These are phyloP conservation scores for Gallinago undulata DNA, from an alignment of 2,113 vertebrate species.

Conservation along the genomic window DNA sequence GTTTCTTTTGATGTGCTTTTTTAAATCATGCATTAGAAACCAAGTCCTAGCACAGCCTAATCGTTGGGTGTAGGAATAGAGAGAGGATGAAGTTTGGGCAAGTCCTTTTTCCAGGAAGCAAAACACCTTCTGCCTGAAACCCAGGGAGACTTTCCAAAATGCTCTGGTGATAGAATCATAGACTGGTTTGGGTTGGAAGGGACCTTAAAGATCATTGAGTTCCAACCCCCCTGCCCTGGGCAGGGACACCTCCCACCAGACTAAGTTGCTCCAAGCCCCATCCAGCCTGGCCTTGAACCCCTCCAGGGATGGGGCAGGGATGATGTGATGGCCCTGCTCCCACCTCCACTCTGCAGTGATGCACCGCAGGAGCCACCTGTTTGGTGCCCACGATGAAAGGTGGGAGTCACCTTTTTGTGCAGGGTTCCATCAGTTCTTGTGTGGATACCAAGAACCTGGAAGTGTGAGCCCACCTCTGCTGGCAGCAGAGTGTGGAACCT, in stretches of 20 bases:
- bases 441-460: not conserved
- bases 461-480: not conserved
- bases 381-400: rapidly evolving
- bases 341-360: rapidly evolving
- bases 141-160: not conserved
- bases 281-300: no score
- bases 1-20: not conserved
- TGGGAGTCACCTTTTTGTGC: not conserved
- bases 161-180: not conserved
- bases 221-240: no score
- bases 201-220: no score
- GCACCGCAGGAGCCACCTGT: rapidly evolving
- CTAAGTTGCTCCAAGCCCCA: no score
- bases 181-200: no score
- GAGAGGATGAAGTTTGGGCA: not conserved
- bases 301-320: no score
- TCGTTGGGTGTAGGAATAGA: not conserved
- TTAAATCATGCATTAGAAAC: not conserved
- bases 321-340: not conserved
- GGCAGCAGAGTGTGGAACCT: rapidly evolving
- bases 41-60: not conserved
- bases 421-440: not conserved
- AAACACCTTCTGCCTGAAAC: not conserved
- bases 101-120: not conserved
- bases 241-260: no score